Percentiles rank a stretch among this genome's conserved stretches.
Evolutionary conservation across 2,888 invertebrate genomes (phyloP).

Genomic region (Pyralis farinalis): DNA sequence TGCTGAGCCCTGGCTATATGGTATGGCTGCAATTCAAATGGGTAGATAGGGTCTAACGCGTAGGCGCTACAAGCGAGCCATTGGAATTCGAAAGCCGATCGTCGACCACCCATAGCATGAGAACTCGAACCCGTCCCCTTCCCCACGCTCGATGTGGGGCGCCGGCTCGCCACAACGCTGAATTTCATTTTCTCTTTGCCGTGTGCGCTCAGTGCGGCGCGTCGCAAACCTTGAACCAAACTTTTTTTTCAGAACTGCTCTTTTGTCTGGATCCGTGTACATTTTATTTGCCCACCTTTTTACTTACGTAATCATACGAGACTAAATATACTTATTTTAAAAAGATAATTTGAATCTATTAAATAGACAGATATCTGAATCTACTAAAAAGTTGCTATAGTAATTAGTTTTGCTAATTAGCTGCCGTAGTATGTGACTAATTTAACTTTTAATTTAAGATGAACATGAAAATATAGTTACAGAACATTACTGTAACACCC

Average conservation of each 20-base stretch:
- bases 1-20: slow-evolving; percentile 10
- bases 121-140: slow-evolving; percentile 73
- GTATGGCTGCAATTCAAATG: slow-evolving; percentile 17
- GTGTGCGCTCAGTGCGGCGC: slow-evolving; percentile 39
- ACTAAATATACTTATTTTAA: too few species aligned
- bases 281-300: slow-evolving; percentile 1
- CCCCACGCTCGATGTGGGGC: slow-evolving; percentile 68
- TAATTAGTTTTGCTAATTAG: too few species aligned
- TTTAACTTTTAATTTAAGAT: too few species aligned
- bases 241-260: slow-evolving; percentile 17
- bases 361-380: too few species aligned
- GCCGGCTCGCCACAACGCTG: slow-evolving; percentile 74
- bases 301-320: too few species aligned
- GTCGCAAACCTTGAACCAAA: slow-evolving; percentile 34
- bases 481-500: too few species aligned
- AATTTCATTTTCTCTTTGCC: slow-evolving; percentile 73
- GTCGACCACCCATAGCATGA: slow-evolving; percentile 79
- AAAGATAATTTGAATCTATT: too few species aligned
- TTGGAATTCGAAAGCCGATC: slow-evolving; percentile 80
- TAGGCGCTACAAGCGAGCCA: slow-evolving; percentile 76
- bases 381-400: too few species aligned
- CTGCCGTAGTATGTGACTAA: too few species aligned
- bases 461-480: too few species aligned
- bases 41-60: slow-evolving; percentile 43
- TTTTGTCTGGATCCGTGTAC: slow-evolving; percentile 6